Conservation (phyloP, 2,113 vertebrate species). For the Silurus glanis region DNA sequence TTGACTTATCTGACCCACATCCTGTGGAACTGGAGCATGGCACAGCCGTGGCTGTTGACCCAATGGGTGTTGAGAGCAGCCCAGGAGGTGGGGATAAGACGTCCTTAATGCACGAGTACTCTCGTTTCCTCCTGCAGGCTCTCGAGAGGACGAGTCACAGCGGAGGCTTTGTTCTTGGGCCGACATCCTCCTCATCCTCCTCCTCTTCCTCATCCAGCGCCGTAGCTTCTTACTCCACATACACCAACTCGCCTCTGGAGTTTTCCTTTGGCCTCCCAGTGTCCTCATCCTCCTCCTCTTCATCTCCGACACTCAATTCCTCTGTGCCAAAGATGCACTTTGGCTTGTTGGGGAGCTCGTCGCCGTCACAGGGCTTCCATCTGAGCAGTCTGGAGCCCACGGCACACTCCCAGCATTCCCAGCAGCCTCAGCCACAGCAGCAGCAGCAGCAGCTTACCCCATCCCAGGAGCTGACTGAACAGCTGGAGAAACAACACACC, state of each 20-base stretch:
- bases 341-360: constrained; percentile 87
- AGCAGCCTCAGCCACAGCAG: not conserved
- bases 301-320: constrained; percentile 80
- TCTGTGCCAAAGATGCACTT: constrained; percentile 97
- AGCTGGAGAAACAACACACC: constrained; percentile 90
- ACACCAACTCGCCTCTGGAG: constrained; percentile 92
- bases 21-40: constrained; percentile 84
- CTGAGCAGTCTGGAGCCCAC: constrained; percentile 86
- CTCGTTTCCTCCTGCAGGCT: constrained; percentile 97
- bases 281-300: constrained; percentile 79
- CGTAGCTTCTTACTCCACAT: constrained; percentile 84
- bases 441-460: constrained; percentile 90
- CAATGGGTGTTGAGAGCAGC: constrained; percentile 72
- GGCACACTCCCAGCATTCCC: constrained; percentile 66
- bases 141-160: constrained; percentile 96
- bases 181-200: constrained; percentile 48
- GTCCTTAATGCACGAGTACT: constrained; percentile 94
- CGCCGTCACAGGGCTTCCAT: constrained; percentile 84
- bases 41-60: constrained; percentile 73
- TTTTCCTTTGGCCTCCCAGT: constrained; percentile 89
- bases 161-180: constrained; percentile 83
- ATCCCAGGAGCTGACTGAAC: constrained; percentile 96
- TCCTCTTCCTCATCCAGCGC: constrained; percentile 72
- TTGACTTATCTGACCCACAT: constrained; percentile 84
- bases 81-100: constrained; percentile 84